phyloP scores from a whole-genome alignment of 2,888 invertebrate species.

The Tortricodes alternella region DNA sequence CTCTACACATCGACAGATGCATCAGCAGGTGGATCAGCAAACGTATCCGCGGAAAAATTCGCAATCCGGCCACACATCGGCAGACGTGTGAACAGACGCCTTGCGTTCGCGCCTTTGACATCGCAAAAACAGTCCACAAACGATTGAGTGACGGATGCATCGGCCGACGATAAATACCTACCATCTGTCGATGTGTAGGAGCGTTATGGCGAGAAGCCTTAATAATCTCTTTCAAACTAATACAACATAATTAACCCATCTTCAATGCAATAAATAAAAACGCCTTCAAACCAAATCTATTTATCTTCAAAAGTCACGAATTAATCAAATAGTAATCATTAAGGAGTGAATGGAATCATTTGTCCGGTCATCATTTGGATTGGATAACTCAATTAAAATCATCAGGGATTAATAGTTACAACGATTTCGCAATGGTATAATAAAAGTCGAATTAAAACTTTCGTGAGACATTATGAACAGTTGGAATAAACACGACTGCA shows the following conservation, averaged over 20 bases:
- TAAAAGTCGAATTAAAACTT: too few species aligned
- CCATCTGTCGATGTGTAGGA: not conserved
- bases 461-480: too few species aligned
- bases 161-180: not conserved
- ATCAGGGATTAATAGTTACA: constrained; percentile 13
- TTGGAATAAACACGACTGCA: not conserved
- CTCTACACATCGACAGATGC: too few species aligned
- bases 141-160: too few species aligned
- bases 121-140: too few species aligned
- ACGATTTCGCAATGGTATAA: not conserved
- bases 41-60: too few species aligned
- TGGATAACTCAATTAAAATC: constrained; percentile 28
- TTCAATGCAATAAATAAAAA: not conserved
- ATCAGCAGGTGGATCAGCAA: too few species aligned
- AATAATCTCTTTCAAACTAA: not conserved
- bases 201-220: too few species aligned
- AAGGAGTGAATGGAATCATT: constrained; percentile 9
- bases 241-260: not conserved
- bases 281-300: not conserved
- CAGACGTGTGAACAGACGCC: too few species aligned
- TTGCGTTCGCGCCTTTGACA: too few species aligned
- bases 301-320: constrained; percentile 12
- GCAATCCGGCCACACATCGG: too few species aligned
- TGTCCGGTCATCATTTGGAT: constrained; percentile 22
- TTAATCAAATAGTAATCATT: constrained; percentile 13